These are phyloP conservation scores for Hymenochirus boettgeri DNA, from an alignment of 2,113 vertebrate species.

Conservation along the genomic window DNA sequence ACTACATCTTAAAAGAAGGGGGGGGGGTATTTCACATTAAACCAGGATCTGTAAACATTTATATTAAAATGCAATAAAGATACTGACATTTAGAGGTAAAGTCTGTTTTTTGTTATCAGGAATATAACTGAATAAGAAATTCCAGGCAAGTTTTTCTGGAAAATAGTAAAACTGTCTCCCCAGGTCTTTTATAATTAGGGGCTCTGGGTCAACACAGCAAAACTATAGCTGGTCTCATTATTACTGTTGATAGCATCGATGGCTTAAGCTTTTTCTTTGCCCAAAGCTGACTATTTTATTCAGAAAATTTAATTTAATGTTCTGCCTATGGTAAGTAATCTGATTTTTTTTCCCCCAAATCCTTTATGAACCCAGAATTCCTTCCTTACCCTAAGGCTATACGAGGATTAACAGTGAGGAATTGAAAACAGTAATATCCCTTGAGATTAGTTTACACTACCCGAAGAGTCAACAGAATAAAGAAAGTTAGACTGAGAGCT, in stretches of 20 bases:
- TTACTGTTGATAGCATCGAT: constrained; percentile 2
- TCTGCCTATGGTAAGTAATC: not conserved
- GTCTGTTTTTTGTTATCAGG: not conserved
- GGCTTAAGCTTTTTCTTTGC: not conserved
- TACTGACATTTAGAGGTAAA: not conserved
- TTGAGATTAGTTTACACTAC: not conserved
- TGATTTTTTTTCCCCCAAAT: not conserved
- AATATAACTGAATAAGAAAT: not conserved
- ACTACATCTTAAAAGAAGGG: not conserved
- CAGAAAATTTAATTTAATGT: not conserved
- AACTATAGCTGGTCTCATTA: not conserved
- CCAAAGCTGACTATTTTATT: not conserved
- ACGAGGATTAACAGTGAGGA: not conserved
- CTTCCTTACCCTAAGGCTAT: not conserved
- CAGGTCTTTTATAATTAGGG: not conserved
- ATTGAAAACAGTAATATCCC: not conserved
- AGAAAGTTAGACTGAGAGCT: constrained; percentile 4
- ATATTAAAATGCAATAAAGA: not conserved
- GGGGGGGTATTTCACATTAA: not conserved
- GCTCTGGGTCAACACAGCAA: not conserved
- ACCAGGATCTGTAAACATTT: not conserved
- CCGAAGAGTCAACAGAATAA: not conserved
- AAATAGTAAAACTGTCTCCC: not conserved
- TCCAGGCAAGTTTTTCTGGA: not conserved
- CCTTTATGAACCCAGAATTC: not conserved